phyloP scores from a whole-genome alignment of 2,888 invertebrate species.

The Serrognathus titanus region DNA sequence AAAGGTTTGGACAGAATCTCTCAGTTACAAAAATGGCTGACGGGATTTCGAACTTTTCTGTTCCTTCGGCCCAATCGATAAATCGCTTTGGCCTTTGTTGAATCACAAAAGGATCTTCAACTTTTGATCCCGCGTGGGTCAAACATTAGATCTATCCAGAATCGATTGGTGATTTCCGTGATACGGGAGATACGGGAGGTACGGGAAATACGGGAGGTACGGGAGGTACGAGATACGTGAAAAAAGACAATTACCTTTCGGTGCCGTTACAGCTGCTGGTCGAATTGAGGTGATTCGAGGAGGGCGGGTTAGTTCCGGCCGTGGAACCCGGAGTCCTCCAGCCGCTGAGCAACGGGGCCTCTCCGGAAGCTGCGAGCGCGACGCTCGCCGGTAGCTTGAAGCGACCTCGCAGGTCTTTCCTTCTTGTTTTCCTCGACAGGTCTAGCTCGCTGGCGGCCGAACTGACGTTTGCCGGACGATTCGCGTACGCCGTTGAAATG shows the following conservation, averaged over 20 bases:
- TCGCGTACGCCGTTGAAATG: conserved; percentile 59
- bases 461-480: conserved; percentile 56
- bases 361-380: conserved; percentile 67
- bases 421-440: conserved; percentile 67
- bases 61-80: no score
- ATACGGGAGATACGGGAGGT: no score
- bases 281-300: conserved; percentile 60
- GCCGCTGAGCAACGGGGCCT: conserved; percentile 69
- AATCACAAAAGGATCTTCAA: no score
- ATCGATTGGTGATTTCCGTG: no score
- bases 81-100: no score
- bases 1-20: no score
- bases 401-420: conserved; percentile 58
- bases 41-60: no score
- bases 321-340: conserved; percentile 60
- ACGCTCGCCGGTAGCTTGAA: conserved; percentile 61
- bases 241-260: conserved; percentile 54
- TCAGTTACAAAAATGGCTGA: no score
- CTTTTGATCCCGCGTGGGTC: no score
- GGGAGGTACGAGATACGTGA: no score
- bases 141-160: no score
- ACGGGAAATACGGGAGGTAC: no score
- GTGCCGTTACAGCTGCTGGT: conserved; percentile 65
- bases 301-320: conserved; percentile 54
- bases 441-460: conserved; percentile 73